phyloP scores from a whole-genome alignment of 2,113 vertebrate genomes.

The Menura novaehollandiae region DNA sequence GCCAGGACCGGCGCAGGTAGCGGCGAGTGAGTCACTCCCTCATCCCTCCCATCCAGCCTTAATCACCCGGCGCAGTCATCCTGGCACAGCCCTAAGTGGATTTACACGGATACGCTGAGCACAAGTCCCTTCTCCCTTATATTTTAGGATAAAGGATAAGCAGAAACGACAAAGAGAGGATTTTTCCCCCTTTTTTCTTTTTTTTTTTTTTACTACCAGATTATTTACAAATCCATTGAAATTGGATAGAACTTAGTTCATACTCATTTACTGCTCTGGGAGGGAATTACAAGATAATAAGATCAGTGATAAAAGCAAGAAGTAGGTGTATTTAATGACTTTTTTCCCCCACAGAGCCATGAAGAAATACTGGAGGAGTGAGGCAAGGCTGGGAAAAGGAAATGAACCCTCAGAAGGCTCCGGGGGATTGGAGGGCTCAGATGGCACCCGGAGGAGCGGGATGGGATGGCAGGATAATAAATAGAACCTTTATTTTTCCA shows the following conservation, averaged over 20 bases:
- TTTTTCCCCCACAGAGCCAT: background rate
- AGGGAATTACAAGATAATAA: slow-evolving; percentile 6
- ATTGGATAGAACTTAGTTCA: background rate
- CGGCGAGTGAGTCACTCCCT: background rate
- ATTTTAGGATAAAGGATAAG: background rate
- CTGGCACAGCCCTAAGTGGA: background rate
- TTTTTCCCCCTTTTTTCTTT: background rate
- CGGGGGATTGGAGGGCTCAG: background rate
- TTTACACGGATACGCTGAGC: background rate
- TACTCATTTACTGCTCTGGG: background rate
- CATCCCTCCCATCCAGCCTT: background rate
- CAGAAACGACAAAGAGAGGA: background rate
- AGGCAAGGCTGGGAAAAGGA: background rate
- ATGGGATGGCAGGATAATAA: background rate
- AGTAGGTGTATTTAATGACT: background rate
- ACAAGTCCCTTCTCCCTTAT: background rate
- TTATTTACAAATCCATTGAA: slow-evolving; percentile 30
- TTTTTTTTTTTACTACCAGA: background rate
- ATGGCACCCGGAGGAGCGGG: background rate
- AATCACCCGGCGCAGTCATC: background rate
- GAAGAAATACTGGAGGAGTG: background rate
- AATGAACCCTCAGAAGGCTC: background rate
- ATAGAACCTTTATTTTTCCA: background rate
- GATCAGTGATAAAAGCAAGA: background rate
- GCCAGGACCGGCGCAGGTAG: background rate